phyloP scores from a whole-genome alignment of 2,113 vertebrate genomes.

The Pipra filicauda region DNA sequence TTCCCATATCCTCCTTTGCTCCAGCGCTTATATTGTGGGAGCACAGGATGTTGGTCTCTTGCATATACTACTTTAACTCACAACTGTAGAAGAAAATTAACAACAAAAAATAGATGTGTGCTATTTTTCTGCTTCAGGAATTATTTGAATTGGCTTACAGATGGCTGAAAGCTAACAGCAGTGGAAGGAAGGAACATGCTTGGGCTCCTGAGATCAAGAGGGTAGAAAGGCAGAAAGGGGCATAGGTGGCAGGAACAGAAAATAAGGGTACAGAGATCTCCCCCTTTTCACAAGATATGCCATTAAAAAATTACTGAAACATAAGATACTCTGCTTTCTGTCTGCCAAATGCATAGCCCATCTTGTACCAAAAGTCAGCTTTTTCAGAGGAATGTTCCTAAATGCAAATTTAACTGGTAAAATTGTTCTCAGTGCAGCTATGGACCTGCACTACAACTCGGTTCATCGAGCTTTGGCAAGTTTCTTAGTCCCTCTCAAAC shows the following conservation, averaged over 20 bases:
- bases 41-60: not conserved
- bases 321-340: not conserved
- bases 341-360: not conserved
- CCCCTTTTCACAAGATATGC: not conserved
- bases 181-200: not conserved
- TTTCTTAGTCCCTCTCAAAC: not conserved
- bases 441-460: not conserved
- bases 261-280: not conserved
- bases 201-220: not conserved
- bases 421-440: not conserved
- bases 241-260: not conserved
- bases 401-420: not conserved
- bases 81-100: not conserved
- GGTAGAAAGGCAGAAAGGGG: not conserved
- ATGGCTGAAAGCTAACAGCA: not conserved
- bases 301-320: not conserved
- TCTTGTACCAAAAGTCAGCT: not conserved
- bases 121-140: not conserved
- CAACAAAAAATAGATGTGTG: not conserved
- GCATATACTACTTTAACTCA: not conserved
- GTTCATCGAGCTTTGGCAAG: not conserved
- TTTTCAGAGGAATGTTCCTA: not conserved
- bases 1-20: not conserved
- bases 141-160: not conserved
- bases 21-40: not conserved